These are phyloP conservation scores for Dinocampus coccinellae DNA, from an alignment of 2,888 invertebrate species.

Conservation along the genomic window DNA sequence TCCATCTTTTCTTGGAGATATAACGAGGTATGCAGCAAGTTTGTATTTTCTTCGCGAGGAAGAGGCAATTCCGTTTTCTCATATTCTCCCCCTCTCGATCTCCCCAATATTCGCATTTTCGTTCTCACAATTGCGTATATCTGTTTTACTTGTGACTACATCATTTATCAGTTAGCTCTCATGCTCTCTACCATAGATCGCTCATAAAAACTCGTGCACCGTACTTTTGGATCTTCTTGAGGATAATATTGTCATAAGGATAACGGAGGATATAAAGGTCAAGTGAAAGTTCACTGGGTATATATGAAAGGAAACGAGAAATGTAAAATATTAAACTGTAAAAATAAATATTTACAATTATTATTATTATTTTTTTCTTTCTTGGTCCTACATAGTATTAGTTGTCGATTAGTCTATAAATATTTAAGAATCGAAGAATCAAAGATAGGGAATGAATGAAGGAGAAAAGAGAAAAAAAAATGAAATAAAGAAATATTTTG, in stretches of 20 bases:
- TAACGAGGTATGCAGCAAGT: conserved; percentile 66
- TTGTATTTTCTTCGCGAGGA: conserved; percentile 45
- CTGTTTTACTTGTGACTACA: conserved; percentile 50
- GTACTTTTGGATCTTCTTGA: neutral
- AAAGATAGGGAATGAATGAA: too few relatives aligned
- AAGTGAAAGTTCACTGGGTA: neutral
- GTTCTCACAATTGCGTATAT: conserved; percentile 47
- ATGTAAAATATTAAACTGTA: neutral
- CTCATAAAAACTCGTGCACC: neutral
- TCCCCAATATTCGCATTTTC: conserved; percentile 38
- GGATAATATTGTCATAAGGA: conserved; percentile 4
- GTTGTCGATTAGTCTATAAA: conserved; percentile 10
- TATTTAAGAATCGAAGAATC: neutral
- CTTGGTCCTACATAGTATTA: neutral
- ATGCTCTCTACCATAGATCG: conserved; percentile 37
- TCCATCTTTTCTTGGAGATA: conserved; percentile 58
- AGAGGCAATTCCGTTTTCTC: neutral
- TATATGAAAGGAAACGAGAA: neutral
- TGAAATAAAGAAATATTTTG: conserved; percentile 15
- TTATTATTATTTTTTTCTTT: too few relatives aligned
- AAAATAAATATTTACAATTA: neutral
- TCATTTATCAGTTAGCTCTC: conserved; percentile 52
- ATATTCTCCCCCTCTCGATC: conserved; percentile 14
- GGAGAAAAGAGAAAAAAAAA: too few relatives aligned
- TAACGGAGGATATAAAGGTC: conserved; percentile 1